These are phyloP conservation scores for Vanessa cardui DNA, from an alignment of 2,888 invertebrate species.

Conservation along the genomic window DNA sequence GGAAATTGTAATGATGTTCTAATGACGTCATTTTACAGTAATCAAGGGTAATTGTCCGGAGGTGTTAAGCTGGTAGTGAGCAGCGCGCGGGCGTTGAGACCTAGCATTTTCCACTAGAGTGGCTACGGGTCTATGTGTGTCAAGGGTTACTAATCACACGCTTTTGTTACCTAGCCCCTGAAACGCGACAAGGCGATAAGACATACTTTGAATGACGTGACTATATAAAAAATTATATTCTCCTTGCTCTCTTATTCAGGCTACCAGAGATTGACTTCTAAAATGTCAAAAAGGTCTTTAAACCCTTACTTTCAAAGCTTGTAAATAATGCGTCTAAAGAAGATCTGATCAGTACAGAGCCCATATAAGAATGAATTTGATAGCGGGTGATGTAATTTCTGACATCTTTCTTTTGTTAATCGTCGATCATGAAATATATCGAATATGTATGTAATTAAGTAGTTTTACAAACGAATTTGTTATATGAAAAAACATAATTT, in stretches of 20 bases:
- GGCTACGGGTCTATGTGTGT: conserved; percentile 72
- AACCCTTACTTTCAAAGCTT: conserved; percentile 4
- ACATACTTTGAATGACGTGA: conserved; percentile 26
- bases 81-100: conserved; percentile 61
- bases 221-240: conserved; percentile 5
- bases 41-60: conserved; percentile 49
- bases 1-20: background rate
- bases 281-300: background rate
- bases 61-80: conserved; percentile 49
- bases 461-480: no score
- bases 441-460: no score
- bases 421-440: no score
- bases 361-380: no score
- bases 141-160: conserved; percentile 78
- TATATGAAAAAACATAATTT: no score
- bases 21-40: conserved; percentile 25
- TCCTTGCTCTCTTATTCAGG: background rate
- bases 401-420: no score
- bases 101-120: conserved; percentile 79
- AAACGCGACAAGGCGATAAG: conserved; percentile 52
- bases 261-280: background rate
- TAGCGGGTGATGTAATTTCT: no score
- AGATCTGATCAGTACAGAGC: background rate
- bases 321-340: conserved; percentile 5
- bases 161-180: conserved; percentile 72